Evolutionary conservation across 2,888 invertebrate genomes (phyloP), one percentile per base, ranked within the genome.

Genomic region (Cantharis nigra): DNA sequence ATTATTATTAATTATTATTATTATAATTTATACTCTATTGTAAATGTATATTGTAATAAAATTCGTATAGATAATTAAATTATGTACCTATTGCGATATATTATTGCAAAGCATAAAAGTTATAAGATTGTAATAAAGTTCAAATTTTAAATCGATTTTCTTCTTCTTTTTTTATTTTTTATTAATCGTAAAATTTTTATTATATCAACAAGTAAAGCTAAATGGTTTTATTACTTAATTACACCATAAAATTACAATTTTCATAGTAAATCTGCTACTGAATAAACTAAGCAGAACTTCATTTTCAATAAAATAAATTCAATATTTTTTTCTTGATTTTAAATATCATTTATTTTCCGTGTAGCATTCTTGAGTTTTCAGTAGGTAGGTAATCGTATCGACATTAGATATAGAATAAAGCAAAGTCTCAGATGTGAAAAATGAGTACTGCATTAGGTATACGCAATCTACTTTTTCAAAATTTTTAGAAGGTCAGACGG

Each of bases 91-190:
- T 73, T 73, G 70, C 72, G 73, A 78, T 78, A 63, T 71, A 67
- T 76, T 72, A 76, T 72, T 77, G 76, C 72, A 73, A 72, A 76
- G 49, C 72, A 26, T 72, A 63, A 75, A 72, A 72, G 73, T 71
- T 74, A 74, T 77, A 74, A 78, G 70, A 72, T 75, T 78, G 78
- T 78, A 78, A 78, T 78, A 78, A 75, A 75, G 72, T 72, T 75
- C 71, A 67, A 78, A 78, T 62, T 75, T 26, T 67, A 67, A 67
- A 67, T 23, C 13, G 26, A 23, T 23, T 23, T 20, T 20, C 20
- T 20, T 26, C n/a, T 67, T 67, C 3, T 67, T 23, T 23, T n/a
- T 33, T 33, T 13, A 4, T 67, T 67, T 10, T 67, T 18, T 49
- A 49, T 49, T 49, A n/a, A 7, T 49, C 49, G n/a, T 49, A 49